Evolutionary conservation across 2,888 invertebrate species (phyloP).

Genomic region (Microchrysa polita): DNA sequence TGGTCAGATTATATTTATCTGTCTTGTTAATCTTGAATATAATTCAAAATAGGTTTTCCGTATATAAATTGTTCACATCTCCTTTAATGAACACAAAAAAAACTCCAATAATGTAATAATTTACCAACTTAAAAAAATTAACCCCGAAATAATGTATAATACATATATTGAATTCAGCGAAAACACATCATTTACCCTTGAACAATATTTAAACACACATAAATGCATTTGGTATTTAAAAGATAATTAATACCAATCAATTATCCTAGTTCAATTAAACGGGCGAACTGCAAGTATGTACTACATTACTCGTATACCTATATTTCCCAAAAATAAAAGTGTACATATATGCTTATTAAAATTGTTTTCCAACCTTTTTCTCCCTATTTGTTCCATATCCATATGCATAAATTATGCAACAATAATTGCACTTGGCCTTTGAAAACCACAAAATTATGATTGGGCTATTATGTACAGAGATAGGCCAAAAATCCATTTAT

Average conservation of each 20-base stretch:
- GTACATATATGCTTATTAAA: background rate
- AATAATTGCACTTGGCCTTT: background rate
- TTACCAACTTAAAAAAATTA: no score
- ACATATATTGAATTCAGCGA: conserved; percentile 16
- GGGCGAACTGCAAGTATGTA: background rate
- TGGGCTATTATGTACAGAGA: background rate
- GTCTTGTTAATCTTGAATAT: no score
- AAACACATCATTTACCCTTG: conserved; percentile 1
- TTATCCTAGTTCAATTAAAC: background rate
- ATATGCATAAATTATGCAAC: background rate
- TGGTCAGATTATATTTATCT: no score
- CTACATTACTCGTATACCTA: no score
- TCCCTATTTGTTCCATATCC: background rate
- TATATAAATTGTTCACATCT: no score
- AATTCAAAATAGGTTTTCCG: no score
- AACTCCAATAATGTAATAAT: no score
- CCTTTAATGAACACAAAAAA: no score
- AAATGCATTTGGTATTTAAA: background rate
- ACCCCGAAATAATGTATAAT: no score
- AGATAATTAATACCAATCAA: background rate
- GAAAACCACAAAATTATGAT: conserved; percentile 16
- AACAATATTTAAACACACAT: no score
- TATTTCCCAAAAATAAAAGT: no score
- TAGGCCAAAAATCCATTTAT: background rate
- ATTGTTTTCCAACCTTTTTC: background rate